Conservation (phyloP, 1,140 invertebrate genomes). For the Caenorhabditis inopinata region DNA sequence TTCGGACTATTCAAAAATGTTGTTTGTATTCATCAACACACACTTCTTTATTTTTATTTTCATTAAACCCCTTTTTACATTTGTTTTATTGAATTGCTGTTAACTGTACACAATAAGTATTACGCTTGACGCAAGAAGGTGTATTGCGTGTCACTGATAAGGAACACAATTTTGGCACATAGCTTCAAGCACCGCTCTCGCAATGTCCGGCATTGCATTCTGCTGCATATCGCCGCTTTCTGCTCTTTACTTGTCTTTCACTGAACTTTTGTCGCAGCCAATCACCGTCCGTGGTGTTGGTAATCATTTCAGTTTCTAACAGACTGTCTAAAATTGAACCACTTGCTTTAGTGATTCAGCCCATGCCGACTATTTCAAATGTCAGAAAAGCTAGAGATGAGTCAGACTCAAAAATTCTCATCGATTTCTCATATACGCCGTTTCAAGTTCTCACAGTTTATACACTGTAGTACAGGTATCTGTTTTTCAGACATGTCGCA, state of each 20-base stretch:
- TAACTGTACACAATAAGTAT: constrained; percentile 24
- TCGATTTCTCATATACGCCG: background rate
- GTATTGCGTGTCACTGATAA: constrained; percentile 16
- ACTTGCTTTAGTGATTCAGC: too few species aligned
- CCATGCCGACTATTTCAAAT: too few species aligned
- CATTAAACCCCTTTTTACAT: background rate
- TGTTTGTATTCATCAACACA: background rate
- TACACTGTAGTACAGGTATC: background rate
- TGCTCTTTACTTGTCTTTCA: constrained; percentile 3
- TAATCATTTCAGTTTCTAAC: too few species aligned
- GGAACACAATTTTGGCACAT: background rate
- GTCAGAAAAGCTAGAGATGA: too few species aligned
- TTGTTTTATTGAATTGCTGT: background rate
- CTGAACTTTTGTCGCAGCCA: constrained; percentile 21
- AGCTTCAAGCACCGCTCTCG: background rate
- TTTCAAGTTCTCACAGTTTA: background rate
- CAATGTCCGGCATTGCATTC: constrained; percentile 9
- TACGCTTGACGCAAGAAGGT: constrained; percentile 16
- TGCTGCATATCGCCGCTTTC: background rate
- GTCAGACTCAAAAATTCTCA: background rate
- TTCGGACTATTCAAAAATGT: too few species aligned
- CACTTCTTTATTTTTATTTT: background rate
- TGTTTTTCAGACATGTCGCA: background rate
- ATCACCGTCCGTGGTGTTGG: background rate
- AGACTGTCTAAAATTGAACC: too few species aligned